Evolutionary conservation across 2,797 vertebrate species (phyloP), one percentile per base, ranked within the genome.

Genomic region (Perodicticus potto): DNA sequence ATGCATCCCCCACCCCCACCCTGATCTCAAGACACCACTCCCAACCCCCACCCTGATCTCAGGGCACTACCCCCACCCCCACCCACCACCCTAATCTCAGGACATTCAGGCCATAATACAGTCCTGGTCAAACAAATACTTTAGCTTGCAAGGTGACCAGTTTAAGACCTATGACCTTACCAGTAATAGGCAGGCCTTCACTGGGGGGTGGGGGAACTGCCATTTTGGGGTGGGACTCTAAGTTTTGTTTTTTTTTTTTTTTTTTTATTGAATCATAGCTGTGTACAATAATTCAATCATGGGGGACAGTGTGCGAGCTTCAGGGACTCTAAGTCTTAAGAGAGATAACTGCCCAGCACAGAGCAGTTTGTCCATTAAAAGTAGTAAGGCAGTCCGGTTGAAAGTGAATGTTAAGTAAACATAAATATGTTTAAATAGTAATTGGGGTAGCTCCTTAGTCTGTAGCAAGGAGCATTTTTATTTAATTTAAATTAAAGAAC

Each of bases 401-500:
- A 76, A 9, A 89, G 27, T 74, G 25, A 67, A 5, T 53, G 4
- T 77, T 77, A 86, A 77, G 20, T 45, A 74, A 86, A 93, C 70
- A 80, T 83, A 69, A 25, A 77, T 84, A 95, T 29, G 34, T 87
- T 94, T 93, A 67, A 61, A 93, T 20, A 77, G 80, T 59, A 81
- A 76, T 32, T 84, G n/a, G 59, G 65, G n/a, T 11, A 81, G 7
- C 4, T 63, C 1, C n/a, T 82, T 91, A 43, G 92, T 14, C 32
- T 32, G 59, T 72, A 13, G 83, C 32, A 76, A 95, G 74, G 55
- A 94, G 25, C 83, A 70, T 5, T 72, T 34, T 53, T 22, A 93
- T 49, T 95, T 80, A 34, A 92, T 94, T 73, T 94, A 20, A 81
- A 82, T 95, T 61, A 91, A 16, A 86, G 55, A 94, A 85, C 17